Percentiles rank a stretch among this genome's conserved stretches.
Evolutionary conservation across 2,113 vertebrate species (phyloP).

Genomic region (Diphyllodes magnificus): DNA sequence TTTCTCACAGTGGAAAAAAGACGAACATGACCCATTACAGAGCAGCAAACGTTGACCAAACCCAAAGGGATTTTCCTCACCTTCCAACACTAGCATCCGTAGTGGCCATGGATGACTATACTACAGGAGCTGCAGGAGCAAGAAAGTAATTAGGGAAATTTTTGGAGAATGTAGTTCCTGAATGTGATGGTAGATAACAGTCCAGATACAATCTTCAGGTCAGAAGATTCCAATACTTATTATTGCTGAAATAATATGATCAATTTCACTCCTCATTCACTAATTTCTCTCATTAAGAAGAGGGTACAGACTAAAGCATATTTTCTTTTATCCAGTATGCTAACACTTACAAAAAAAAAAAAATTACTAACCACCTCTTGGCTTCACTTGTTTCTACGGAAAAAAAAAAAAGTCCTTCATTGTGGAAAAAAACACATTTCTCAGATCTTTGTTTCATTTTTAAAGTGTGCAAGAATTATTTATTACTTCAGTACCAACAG

Average conservation of each 20-base stretch:
- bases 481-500: not conserved
- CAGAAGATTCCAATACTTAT: not conserved
- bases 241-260: not conserved
- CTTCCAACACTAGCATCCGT: not conserved
- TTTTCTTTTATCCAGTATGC: not conserved
- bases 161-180: not conserved
- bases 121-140: not conserved
- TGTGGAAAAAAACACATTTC: not conserved
- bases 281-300: not conserved
- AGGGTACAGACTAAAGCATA: not conserved
- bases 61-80: not conserved
- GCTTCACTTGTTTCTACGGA: not conserved
- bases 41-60: not conserved
- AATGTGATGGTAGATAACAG: not conserved
- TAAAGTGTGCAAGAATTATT: not conserved
- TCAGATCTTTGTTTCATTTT: not conserved
- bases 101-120: not conserved
- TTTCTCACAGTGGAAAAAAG: not conserved
- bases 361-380: not conserved
- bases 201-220: not conserved
- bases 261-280: not conserved
- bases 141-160: not conserved
- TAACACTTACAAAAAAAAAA: not conserved
- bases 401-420: rapidly evolving
- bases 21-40: not conserved